Evolutionary conservation across 2,888 invertebrate genomes (phyloP).

Genomic region (Protophormia terraenovae): DNA sequence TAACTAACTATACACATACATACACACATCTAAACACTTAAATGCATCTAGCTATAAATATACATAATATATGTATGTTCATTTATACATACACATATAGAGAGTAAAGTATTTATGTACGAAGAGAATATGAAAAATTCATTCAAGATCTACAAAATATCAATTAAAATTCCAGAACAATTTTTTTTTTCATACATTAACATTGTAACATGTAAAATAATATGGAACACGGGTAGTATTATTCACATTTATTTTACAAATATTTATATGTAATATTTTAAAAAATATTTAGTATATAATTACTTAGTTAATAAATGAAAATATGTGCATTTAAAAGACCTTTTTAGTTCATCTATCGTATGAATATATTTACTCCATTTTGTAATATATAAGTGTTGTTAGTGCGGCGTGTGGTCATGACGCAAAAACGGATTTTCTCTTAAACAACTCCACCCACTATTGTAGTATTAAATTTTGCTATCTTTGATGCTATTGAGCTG

Average conservation of each 20-base stretch:
- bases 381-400: neutral
- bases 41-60: neutral
- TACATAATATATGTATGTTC: too few species aligned
- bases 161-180: too few species aligned
- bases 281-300: too few species aligned
- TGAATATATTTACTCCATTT: neutral
- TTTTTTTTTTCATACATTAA: too few species aligned
- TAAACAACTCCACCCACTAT: conserved; percentile 45
- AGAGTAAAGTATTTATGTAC: neutral
- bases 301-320: too few species aligned
- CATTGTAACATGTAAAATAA: too few species aligned
- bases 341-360: neutral
- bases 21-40: neutral
- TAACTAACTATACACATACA: conserved; percentile 1
- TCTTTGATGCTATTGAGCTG: conserved; percentile 53
- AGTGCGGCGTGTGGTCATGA: neutral
- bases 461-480: conserved; percentile 23
- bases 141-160: neutral
- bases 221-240: too few species aligned
- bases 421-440: conserved; percentile 17
- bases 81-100: neutral
- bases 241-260: too few species aligned
- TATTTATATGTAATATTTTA: too few species aligned
- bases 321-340: neutral
- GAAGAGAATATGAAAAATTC: neutral